Evolutionary conservation across 64 coral and sea anemone species (phyloP).

Genomic region (Hydrozoanthus tunicans): DNA sequence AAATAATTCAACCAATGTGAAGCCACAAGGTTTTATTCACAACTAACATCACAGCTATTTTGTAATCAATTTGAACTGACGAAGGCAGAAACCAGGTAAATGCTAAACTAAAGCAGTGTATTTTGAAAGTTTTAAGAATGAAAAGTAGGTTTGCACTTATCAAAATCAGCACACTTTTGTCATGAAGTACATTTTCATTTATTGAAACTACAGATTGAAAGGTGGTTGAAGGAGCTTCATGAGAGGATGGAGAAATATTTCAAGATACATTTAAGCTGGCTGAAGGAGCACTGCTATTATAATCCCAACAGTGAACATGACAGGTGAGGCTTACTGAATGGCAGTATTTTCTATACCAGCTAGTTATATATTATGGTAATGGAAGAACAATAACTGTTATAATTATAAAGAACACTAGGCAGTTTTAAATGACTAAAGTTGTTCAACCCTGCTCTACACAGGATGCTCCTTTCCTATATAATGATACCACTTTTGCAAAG

Average conservation of each 20-base stretch:
- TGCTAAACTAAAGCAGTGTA: background rate
- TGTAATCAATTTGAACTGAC: too few relatives aligned
- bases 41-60: too few relatives aligned
- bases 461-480: conserved; percentile 7
- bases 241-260: background rate
- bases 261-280: conserved; percentile 11
- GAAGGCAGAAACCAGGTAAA: too few relatives aligned
- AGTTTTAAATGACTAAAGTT: background rate
- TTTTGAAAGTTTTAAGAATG: background rate
- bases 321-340: background rate
- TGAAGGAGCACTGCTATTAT: conserved; percentile 15
- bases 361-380: background rate
- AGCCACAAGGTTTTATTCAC: too few relatives aligned
- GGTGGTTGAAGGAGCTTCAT: conserved; percentile 10
- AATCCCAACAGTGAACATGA: conserved; percentile 19
- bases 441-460: background rate
- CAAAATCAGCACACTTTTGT: conserved; percentile 9
- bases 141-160: background rate
- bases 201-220: conserved; percentile 15
- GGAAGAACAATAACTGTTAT: background rate
- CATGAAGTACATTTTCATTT: background rate
- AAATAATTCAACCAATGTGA: too few relatives aligned
- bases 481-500: background rate
- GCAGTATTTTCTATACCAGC: background rate
- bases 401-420: background rate